phyloP scores from a whole-genome alignment of 2,113 vertebrate species.

The Passer montanus region DNA sequence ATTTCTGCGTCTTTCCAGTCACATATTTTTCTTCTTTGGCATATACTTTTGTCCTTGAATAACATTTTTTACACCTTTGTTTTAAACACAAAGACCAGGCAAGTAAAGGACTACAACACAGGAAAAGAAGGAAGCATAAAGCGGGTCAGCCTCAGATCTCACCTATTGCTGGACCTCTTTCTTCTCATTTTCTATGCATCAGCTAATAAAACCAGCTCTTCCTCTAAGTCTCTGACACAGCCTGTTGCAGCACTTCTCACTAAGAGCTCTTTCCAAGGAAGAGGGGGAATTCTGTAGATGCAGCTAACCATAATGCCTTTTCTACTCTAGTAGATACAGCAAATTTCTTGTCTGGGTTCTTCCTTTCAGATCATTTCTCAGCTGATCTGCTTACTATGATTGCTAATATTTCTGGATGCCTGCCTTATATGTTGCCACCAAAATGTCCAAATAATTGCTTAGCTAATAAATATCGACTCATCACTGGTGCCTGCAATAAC shows the following conservation, averaged over 20 bases:
- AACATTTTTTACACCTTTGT: neutral
- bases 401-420: slow-evolving; percentile 83
- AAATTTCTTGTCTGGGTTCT: slow-evolving; percentile 4
- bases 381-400: slow-evolving; percentile 72
- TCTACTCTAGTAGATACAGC: neutral
- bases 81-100: neutral
- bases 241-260: neutral
- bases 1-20: neutral
- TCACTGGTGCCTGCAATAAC: slow-evolving; percentile 91
- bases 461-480: slow-evolving; percentile 82
- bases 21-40: neutral
- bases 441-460: slow-evolving; percentile 75
- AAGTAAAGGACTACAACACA: neutral
- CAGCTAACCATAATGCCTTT: neutral
- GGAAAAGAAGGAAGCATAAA: neutral
- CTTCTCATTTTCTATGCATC: neutral
- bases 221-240: neutral
- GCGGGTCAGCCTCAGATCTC: neutral
- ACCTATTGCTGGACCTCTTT: neutral
- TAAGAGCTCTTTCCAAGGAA: neutral
- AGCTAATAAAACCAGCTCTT: neutral
- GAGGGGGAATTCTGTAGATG: neutral
- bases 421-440: slow-evolving; percentile 66
- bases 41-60: neutral
- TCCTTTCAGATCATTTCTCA: slow-evolving; percentile 73